Evolutionary conservation across 2,113 vertebrate genomes (phyloP), one percentile per base, ranked within the genome.

Genomic region (Pardalotus punctatus): DNA sequence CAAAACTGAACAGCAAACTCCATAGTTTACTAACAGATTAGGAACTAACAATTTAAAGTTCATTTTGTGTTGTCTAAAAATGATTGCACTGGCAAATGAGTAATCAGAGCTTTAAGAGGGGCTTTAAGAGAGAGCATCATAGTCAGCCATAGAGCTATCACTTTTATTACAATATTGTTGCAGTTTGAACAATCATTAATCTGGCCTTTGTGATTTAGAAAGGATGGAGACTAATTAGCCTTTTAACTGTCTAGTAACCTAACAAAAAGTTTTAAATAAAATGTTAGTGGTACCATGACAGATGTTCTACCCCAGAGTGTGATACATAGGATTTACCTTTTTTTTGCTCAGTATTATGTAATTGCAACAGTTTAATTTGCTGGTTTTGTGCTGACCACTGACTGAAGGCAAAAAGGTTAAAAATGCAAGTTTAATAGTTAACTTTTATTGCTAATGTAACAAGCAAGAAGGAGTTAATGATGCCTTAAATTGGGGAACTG

Each of bases 371-470:
- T 95, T 97, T 92, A 80, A 95, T 97, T 96, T 91, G 86, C 88
- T 76, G 81, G 35, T 70, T 98, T 97, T 97, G 88, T 97, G 77
- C 70, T 85, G 43, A 71, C 50, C 70, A 70, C 54, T 85, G 88
- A 86, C 82, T 81, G 81, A 94, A 94, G 73, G 87, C 82, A 94
- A 92, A 93, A 90, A 96, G 76, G 24, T 96, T 97, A 96, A 97
- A 97, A 97, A 96, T 67, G 28, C 18, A 90, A 60, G 97, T 88
- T 97, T 97, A 98, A 98, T 97, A 95, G 74, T 98, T 98, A 98
- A 98, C 97, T 97, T 98, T 97, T 97, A 98, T 91, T 96, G 97
- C 88, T 85, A 91, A 89, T 93, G 88, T 72, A 36, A 64, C 58
- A 97, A 94, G 79, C 71, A 96, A 93, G 74, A 79, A 90, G 81